These are phyloP conservation scores for Knipowitschia caucasica DNA, from an alignment of 2,797 vertebrate genomes.

Conservation along the genomic window DNA sequence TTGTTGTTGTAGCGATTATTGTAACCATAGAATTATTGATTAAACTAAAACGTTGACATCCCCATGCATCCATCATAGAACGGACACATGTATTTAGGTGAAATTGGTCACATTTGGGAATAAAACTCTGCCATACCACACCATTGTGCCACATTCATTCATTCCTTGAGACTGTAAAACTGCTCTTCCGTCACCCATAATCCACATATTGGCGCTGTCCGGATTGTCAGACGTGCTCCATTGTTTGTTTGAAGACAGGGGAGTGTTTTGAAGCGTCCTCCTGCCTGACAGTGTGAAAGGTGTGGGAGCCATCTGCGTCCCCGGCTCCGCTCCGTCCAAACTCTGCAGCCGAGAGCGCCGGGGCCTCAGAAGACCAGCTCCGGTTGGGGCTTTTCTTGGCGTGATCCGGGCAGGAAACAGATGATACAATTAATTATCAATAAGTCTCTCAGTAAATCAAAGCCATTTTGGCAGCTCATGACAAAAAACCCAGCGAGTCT, in stretches of 20 bases:
- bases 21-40: too few relatives aligned
- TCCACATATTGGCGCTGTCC: too few relatives aligned
- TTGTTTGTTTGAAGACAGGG: constrained; percentile 17
- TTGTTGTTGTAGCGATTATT: too few relatives aligned
- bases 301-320: constrained; percentile 74
- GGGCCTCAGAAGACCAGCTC: constrained; percentile 73
- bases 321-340: constrained; percentile 63
- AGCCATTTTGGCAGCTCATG: constrained; percentile 78
- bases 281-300: constrained; percentile 59
- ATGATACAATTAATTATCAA: constrained; percentile 87
- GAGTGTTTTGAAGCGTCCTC: constrained; percentile 54
- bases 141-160: too few relatives aligned
- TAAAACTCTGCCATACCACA: too few relatives aligned
- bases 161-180: too few relatives aligned
- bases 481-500: constrained; percentile 64
- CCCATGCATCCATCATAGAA: too few relatives aligned
- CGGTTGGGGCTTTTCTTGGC: constrained; percentile 78
- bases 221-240: background rate
- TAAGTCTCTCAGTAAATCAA: constrained; percentile 82
- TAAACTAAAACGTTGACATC: too few relatives aligned
- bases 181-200: too few relatives aligned
- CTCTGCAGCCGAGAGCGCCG: constrained; percentile 66
- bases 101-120: too few relatives aligned
- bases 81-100: too few relatives aligned
- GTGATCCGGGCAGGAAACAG: constrained; percentile 75